Evolutionary conservation across 1,140 invertebrate species (phyloP).

Genomic region (Drosophila subpulchrella): DNA sequence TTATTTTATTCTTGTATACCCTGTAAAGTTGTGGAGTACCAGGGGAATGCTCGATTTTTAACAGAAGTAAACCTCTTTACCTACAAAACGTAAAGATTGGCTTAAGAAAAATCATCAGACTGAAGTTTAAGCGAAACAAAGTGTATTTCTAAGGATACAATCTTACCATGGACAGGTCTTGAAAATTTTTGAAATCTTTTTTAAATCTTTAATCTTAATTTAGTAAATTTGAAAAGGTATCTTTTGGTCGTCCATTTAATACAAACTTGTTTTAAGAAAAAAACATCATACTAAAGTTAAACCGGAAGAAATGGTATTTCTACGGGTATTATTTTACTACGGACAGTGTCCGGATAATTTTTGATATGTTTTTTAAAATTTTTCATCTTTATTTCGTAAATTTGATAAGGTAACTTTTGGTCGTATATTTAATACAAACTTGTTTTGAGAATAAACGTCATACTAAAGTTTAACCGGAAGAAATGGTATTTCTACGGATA

Average conservation of each 20-base stretch:
- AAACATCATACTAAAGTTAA: too few relatives aligned
- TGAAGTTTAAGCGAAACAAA: too few relatives aligned
- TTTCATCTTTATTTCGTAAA: neutral
- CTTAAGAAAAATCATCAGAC: too few relatives aligned
- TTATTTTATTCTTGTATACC: slow-evolving; percentile 15
- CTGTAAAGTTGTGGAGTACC: neutral
- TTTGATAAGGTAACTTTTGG: neutral
- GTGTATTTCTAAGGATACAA: neutral
- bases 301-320: too few relatives aligned
- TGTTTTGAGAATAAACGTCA: too few relatives aligned
- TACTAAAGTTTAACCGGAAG: too few relatives aligned
- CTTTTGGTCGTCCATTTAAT: neutral
- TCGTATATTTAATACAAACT: too few relatives aligned
- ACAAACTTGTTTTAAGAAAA: too few relatives aligned
- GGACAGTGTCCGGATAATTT: neutral
- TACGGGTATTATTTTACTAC: neutral
- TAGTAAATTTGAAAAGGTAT: neutral
- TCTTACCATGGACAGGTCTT: neutral
- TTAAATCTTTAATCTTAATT: neutral
- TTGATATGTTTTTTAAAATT: neutral
- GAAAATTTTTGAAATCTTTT: neutral
- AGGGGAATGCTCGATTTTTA: neutral
- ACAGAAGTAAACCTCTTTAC: neutral
- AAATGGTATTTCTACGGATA: too few relatives aligned
- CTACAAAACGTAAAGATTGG: too few relatives aligned